A percentile compares a stretch with the other conserved stretches of the same genome.
Evolutionary conservation across 1,140 invertebrate species (phyloP).

Genomic region (Rhagoletis pomonella): DNA sequence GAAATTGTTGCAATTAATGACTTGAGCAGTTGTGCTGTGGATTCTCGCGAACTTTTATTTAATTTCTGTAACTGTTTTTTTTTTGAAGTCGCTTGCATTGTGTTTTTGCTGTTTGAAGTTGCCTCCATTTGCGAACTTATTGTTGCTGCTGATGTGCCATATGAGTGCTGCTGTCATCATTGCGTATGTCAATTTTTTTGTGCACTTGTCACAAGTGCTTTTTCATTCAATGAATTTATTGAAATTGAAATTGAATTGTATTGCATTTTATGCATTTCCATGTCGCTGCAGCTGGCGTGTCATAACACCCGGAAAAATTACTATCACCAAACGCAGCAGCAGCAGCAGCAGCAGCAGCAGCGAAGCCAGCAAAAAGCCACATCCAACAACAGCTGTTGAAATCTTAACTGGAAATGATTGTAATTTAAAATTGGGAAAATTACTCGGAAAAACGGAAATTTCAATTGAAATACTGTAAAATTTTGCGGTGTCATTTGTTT

Average conservation of each 20-base stretch:
- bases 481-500: too few relatives aligned
- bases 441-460: neutral
- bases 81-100: too few relatives aligned
- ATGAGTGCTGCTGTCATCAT: neutral
- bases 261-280: neutral
- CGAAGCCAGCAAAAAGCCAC: neutral
- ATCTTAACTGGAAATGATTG: neutral
- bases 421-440: neutral
- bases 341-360: neutral
- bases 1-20: slow-evolving; percentile 31
- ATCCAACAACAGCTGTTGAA: neutral
- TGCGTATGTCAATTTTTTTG: slow-evolving; percentile 10
- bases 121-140: neutral
- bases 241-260: slow-evolving; percentile 29
- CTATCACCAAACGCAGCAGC: neutral
- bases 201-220: neutral
- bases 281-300: slow-evolving; percentile 1
- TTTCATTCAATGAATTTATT: slow-evolving; percentile 39
- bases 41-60: neutral
- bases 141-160: neutral
- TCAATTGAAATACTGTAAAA: neutral
- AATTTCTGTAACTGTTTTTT: neutral
- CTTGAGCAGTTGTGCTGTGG: neutral
- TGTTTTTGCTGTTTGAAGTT: neutral
- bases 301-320: slow-evolving; percentile 20